These are phyloP conservation scores for Phyllotreta cruciferae DNA, from an alignment of 2,888 invertebrate species.

Conservation along the genomic window DNA sequence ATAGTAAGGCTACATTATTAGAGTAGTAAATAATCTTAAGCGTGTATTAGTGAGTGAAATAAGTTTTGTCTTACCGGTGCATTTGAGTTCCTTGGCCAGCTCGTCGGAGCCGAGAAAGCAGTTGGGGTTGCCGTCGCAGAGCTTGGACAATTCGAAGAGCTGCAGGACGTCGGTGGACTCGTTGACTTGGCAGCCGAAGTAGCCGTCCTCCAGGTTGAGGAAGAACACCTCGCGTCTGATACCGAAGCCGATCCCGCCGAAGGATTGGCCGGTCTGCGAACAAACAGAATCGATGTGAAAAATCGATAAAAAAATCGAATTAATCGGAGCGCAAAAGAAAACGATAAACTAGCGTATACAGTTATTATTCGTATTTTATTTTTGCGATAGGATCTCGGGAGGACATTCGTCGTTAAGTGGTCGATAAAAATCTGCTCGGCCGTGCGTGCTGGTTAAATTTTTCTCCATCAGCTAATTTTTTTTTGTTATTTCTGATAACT, in stretches of 20 bases:
- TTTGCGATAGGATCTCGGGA: not conserved
- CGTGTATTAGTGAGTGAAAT: too few species aligned
- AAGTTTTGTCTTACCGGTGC: constrained; percentile 94
- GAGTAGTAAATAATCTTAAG: too few species aligned
- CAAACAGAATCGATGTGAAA: not conserved
- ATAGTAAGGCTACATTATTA: too few species aligned
- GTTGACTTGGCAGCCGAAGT: constrained; percentile 97
- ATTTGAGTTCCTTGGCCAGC: constrained; percentile 86
- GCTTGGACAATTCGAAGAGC: constrained; percentile 91
- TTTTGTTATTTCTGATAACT: too few species aligned
- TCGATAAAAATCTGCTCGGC: constrained; percentile 33
- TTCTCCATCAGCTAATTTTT: constrained; percentile 16
- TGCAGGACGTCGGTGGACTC: constrained; percentile 94
- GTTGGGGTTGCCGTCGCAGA: constrained; percentile 90
- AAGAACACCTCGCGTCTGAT: constrained; percentile 94
- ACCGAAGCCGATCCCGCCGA: constrained; percentile 81
- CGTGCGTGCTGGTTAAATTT: constrained; percentile 29
- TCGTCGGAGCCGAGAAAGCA: constrained; percentile 94
- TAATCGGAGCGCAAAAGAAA: not conserved
- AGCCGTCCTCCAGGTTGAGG: constrained; percentile 95
- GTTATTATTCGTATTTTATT: not conserved
- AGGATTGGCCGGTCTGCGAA: constrained; percentile 76
- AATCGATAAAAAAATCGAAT: too few species aligned
- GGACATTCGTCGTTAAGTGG: constrained; percentile 32
- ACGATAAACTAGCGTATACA: not conserved